Evolutionary conservation across 37 sponge, comb jelly and placozoan species (phyloP).

Genomic region (Corticium candelabrum): DNA sequence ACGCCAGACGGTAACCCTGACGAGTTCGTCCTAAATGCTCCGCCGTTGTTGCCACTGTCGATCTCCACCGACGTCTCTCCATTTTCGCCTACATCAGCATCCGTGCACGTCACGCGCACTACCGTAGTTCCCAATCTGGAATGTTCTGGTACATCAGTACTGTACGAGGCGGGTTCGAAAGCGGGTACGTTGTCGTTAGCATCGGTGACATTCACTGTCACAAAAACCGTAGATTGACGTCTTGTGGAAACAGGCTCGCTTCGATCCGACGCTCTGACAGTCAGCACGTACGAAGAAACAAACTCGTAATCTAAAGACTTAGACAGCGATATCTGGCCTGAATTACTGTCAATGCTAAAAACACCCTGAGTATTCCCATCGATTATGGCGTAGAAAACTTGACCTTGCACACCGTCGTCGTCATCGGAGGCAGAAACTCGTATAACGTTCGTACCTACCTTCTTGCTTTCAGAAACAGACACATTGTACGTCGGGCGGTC

Average conservation of each 20-base stretch:
- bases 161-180: background rate
- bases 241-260: background rate
- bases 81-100: slow-evolving; percentile 19
- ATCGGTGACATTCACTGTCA: slow-evolving; percentile 5
- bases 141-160: slow-evolving; percentile 6
- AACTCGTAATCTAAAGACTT: background rate
- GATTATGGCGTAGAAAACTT: background rate
- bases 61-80: background rate
- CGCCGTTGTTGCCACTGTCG: background rate
- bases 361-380: background rate
- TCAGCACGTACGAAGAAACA: background rate
- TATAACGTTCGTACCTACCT: background rate
- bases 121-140: slow-evolving; percentile 9
- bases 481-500: background rate
- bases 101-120: slow-evolving; percentile 28
- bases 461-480: background rate
- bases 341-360: background rate
- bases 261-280: background rate
- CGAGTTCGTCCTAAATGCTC: background rate
- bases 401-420: background rate
- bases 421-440: background rate
- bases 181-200: slow-evolving; percentile 19
- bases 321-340: background rate
- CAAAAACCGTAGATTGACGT: background rate
- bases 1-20: background rate